phyloP scores from a whole-genome alignment of 2,797 vertebrate genomes.

The Toxotes lorentzi region DNA sequence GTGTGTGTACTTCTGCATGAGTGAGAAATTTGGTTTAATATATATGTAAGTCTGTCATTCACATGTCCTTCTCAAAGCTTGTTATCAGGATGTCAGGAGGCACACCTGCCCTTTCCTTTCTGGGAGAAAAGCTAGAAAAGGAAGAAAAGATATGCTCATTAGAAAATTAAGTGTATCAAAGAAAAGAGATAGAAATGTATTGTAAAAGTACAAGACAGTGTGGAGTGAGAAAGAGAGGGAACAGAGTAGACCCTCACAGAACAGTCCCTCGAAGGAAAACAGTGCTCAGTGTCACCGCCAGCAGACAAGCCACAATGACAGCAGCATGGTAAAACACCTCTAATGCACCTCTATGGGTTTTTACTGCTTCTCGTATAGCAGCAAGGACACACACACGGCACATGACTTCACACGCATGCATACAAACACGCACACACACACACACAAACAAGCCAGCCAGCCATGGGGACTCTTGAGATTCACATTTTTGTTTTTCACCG shows the following conservation, averaged over 20 bases:
- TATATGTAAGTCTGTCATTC: conserved; percentile 24
- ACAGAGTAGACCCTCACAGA: conserved; percentile 39
- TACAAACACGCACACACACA: conserved; percentile 26
- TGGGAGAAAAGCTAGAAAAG: neutral
- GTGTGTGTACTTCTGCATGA: too few species aligned
- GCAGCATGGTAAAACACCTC: conserved; percentile 80
- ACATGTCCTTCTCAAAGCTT: conserved; percentile 37
- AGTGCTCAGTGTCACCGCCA: conserved; percentile 47
- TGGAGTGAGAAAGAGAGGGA: neutral
- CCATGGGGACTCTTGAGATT: conserved; percentile 59
- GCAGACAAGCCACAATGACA: conserved; percentile 77
- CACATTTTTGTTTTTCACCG: conserved; percentile 57
- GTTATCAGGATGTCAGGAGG: conserved; percentile 60
- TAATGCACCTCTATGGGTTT: conserved; percentile 76
- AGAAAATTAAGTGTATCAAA: conserved; percentile 18
- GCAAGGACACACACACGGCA: conserved; percentile 64
- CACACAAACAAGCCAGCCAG: conserved; percentile 38
- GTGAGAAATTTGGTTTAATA: neutral
- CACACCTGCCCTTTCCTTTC: neutral
- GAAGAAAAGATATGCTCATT: neutral
- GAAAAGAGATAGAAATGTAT: neutral
- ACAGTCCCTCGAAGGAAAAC: conserved; percentile 58
- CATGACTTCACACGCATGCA: conserved; percentile 45
- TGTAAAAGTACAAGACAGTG: conserved; percentile 2
- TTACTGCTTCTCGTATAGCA: conserved; percentile 75